Conservation (phyloP, 2,113 vertebrate species). For the Lophotis ruficrista region DNA sequence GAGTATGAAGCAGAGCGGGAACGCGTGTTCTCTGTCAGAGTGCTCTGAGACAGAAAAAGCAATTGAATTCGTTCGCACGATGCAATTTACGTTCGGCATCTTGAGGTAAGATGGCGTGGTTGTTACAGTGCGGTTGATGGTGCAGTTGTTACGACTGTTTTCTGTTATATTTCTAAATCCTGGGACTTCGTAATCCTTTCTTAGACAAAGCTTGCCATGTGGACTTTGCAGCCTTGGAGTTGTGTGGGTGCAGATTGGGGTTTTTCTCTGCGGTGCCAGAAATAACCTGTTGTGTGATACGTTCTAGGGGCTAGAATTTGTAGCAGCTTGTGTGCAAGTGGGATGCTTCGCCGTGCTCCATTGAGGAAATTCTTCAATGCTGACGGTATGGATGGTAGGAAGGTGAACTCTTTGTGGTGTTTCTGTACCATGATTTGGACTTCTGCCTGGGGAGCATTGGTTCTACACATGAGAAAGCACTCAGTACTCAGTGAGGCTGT, state of each 20-base stretch:
- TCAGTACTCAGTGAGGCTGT: not conserved
- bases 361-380: not conserved
- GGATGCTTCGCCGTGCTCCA: not conserved
- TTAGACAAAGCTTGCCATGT: not conserved
- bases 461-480: not conserved
- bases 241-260: slow-evolving; percentile 21
- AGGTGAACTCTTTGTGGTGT: not conserved
- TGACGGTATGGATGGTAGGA: not conserved
- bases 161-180: not conserved
- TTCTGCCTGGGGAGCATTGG: not conserved
- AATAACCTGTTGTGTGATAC: slow-evolving; percentile 30
- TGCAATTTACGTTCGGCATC: not conserved
- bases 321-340: slow-evolving; percentile 25
- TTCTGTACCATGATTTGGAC: not conserved
- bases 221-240: not conserved
- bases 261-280: slow-evolving; percentile 38
- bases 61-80: not conserved
- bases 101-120: not conserved
- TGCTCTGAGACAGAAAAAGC: not conserved
- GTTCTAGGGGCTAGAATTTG: not conserved
- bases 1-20: not conserved
- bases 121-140: not conserved
- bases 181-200: not conserved
- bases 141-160: not conserved
- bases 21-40: not conserved